phyloP scores from a whole-genome alignment of 2,113 vertebrate genomes.

The Myotis lucifugus region DNA sequence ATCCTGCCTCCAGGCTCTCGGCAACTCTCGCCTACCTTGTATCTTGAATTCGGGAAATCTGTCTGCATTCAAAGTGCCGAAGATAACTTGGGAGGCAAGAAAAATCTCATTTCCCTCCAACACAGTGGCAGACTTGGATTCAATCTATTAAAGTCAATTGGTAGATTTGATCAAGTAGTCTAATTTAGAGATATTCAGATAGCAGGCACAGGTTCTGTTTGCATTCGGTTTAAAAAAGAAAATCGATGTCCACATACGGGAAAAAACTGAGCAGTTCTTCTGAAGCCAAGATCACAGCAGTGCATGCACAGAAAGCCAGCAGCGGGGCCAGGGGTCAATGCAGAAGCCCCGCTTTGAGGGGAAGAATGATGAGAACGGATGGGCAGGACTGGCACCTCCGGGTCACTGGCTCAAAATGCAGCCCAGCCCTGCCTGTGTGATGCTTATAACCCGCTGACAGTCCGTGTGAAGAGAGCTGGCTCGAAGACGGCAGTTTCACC shows the following conservation, averaged over 20 bases:
- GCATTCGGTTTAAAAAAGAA: slow-evolving; percentile 48
- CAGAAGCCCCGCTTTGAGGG: slow-evolving; percentile 22
- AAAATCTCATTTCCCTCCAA: slow-evolving; percentile 67
- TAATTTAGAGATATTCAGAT: slow-evolving; percentile 58
- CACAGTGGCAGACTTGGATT: slow-evolving; percentile 14
- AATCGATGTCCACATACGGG: slow-evolving; percentile 58
- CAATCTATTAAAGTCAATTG: slow-evolving; percentile 47
- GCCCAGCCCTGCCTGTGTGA: background rate
- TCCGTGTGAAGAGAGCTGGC: background rate
- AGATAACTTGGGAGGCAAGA: slow-evolving; percentile 29
- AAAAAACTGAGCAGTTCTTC: slow-evolving; percentile 34
- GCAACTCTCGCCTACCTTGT: background rate
- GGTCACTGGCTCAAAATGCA: slow-evolving; percentile 42
- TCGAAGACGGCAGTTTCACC: background rate
- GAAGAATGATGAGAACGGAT: slow-evolving; percentile 21
- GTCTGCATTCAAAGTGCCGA: slow-evolving; percentile 41
- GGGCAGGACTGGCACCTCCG: slow-evolving; percentile 1
- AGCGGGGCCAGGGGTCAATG: slow-evolving; percentile 27
- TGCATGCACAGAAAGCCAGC: slow-evolving; percentile 14
- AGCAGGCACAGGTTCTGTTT: background rate
- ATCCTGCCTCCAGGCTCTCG: slow-evolving; percentile 25
- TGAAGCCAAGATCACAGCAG: slow-evolving; percentile 48
- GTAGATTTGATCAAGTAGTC: slow-evolving; percentile 25
- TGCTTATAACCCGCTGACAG: background rate
- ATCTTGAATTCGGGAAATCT: slow-evolving; percentile 27